Base-by-base conservation (phyloP, 2,888 invertebrate genomes). In the Himalopsyche tibetana region DNA sequence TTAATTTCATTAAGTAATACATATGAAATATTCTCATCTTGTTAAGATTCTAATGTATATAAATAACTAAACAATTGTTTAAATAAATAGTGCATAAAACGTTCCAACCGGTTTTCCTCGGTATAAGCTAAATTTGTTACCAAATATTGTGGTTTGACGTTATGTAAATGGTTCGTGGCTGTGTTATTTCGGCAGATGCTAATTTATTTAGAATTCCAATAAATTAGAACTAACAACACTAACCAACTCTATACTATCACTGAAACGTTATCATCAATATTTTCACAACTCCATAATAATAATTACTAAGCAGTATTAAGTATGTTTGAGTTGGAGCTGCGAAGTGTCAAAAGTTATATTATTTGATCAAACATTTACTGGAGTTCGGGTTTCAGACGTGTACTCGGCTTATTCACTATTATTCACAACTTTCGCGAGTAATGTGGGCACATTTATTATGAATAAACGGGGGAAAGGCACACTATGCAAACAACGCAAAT, bases 261-360 rank as follows among this genome's bases (percentile, higher is more conserved):
- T 36, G 74, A 74, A 38, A 36, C 15, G 36, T 36, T 74, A 74
- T 74, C 15, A 74, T 74, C 74, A 74, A 36, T 74, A 38, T 74
- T 74, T 15, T 74, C 28, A 74, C 19, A 74, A 74, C 74, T 74
- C 74, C 74, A 74, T 38, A 74, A 15, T 74, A 36, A 74, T 74
- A 36, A 74, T 74, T 63, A 63, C 28, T 56, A 19, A n/a, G 17
- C 3, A 56, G 56, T 45, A 45, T 56, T 69, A 69, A 69, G 69
- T 69, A 11, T 69, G 69, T 69, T 69, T 38, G 74, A 15, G 36
- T 28, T 74, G 36, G 74, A 74, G 36, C 74, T 74, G 74, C 36
- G 28, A 63, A 74, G 74, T 74, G 74, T 74, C 74, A 74, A 36
- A 74, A 74, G 74, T 74, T 74, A 74, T 36, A 74, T 74, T 74